Evolutionary conservation across 2,888 invertebrate species (phyloP), one percentile per base, ranked within the genome.

Genomic region (Belgica antarctica): DNA sequence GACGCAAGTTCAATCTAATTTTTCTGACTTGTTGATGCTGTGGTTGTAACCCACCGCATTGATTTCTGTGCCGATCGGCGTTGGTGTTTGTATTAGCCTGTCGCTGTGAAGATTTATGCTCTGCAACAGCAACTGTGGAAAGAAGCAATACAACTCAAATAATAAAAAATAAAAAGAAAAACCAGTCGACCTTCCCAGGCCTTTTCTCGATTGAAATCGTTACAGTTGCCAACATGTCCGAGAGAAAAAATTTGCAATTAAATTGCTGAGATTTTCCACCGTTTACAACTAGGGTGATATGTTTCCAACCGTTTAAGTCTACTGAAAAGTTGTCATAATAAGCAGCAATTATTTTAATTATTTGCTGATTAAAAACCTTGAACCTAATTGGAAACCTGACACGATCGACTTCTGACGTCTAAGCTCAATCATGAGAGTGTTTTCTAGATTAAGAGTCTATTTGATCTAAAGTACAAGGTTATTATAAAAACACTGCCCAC

Each of bases 151-250:
- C n/a, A n/a, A n/a, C n/a, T n/a, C n/a, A n/a, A n/a, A n/a, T n/a
- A n/a, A n/a, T n/a, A n/a, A n/a, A n/a, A n/a, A n/a, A n/a, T n/a
- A 41, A 41, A 41, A 63, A 63, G 63, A 27, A 65, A 65, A 65
- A 65, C 65, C 65, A 46, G 65, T 65, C 65, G 65, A 65, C 65
- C 65, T 65, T 65, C 65, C 46, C 52, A 52, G 22, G n/a, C 52
- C n/a, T 22, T 52, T 52, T 41, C 15, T 2, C 7, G 52, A 52
- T 17, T 22, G 52, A 52, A n/a, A n/a, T n/a, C 4, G 10, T 52
- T 52, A 19, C 22, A 22, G 5, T 52, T 52, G 17, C 2, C 22
- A 12, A 12, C 52, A n/a, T 22, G 52, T 22, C 52, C 52, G 52
- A 17, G 22, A 52, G n/a, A n/a, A n/a, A n/a, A 52, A 52, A 17